Evolutionary conservation across 2,888 invertebrate genomes (phyloP).

Genomic region (Balanococcus diminutus): DNA sequence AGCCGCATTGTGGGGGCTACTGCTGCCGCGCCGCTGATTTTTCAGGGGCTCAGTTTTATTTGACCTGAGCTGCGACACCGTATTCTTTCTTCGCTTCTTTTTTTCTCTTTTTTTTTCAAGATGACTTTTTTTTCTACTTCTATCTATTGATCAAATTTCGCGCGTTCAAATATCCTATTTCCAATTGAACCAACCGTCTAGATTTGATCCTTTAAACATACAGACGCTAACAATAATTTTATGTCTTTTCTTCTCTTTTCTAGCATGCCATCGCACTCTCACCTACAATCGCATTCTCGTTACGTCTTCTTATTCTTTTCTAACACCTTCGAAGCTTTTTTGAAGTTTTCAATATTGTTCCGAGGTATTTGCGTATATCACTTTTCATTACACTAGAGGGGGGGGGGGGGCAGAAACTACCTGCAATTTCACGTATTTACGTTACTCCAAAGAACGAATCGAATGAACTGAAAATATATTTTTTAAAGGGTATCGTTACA

Average conservation of each 20-base stretch:
- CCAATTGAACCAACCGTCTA: slow-evolving; percentile 44
- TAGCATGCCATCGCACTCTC: too few relatives aligned
- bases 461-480: too few relatives aligned
- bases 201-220: slow-evolving; percentile 49
- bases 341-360: slow-evolving; percentile 22
- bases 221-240: slow-evolving; percentile 9
- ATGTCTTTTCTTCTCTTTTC: background rate
- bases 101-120: background rate
- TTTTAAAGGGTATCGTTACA: too few relatives aligned
- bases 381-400: background rate
- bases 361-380: slow-evolving; percentile 1
- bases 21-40: too few relatives aligned
- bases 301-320: background rate
- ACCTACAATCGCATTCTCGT: background rate
- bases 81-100: slow-evolving; percentile 8
- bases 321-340: background rate
- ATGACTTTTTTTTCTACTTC: background rate
- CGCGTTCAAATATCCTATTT: slow-evolving; percentile 47
- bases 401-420: background rate
- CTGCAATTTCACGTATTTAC: background rate
- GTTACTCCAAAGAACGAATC: background rate
- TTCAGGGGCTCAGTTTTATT: slow-evolving; percentile 46
- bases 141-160: slow-evolving; percentile 48
- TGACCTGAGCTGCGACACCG: slow-evolving; percentile 41
- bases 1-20: slow-evolving; percentile 54